Evolutionary conservation across 2,888 invertebrate species (phyloP), one percentile per base, ranked within the genome.

Genomic region (Chironomus tentans): DNA sequence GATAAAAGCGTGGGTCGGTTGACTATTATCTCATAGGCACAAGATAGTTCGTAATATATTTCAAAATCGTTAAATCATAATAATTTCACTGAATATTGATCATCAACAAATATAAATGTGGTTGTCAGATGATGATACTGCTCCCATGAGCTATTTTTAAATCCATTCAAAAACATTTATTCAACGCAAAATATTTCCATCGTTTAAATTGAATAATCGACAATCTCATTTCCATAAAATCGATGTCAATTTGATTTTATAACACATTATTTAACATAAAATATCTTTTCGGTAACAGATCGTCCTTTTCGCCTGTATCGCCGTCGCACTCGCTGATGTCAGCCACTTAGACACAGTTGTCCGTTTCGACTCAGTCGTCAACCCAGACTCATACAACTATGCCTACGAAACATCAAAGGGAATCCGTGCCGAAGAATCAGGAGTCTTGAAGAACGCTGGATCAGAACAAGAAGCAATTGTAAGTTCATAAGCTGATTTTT

Each of bases 331-430:
- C 15, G 80, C 81, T 65, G 81, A 80, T 47, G 78, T 79, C 15
- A 79, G 79, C 73, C 62, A 77, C 15, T 70, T 70, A 76, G 79
- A 81, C 74, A 82, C 82, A 12, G 82, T 82, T 70, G 75, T 82
- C 12, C 80, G 79, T 50, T 82, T 82, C 77, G 83, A 84, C 28
- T 84, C 82, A 74, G 85, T 85, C 12, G 79, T 82, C 47, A 80
- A 80, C 50, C 85, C 85, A 21, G 87, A 87, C 78, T 82, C 82
- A 77, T 88, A 84, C 82, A 82, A 79, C 78, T 86, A 86, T 80
- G 81, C 80, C 78, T 86, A 84, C 79, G 87, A 89, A 81, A 88
- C 87, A 68, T 87, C 87, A 81, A 89, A 90, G 80, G 89, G 89
- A 7, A 90, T 89, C 79, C 82, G 86, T 5, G 87, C 86, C 24